Evolutionary conservation across 2,888 invertebrate species (phyloP).

Genomic region (Cotesia congregata): DNA sequence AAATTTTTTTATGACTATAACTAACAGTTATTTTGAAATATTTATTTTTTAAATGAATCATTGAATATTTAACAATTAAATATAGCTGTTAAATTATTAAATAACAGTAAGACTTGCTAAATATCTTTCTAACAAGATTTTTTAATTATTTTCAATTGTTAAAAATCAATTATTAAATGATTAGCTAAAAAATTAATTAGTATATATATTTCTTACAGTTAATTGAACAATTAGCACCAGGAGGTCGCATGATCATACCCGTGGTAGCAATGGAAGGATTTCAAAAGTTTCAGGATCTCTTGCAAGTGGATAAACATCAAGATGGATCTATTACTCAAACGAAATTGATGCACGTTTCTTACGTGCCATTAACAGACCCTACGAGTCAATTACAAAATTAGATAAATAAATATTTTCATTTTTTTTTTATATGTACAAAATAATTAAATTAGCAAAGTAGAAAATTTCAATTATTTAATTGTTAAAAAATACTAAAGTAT

Average conservation of each 20-base stretch:
- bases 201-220: constrained; percentile 72
- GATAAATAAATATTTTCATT: neutral
- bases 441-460: neutral
- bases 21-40: no score
- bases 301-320: constrained; percentile 87
- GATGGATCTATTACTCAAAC: constrained; percentile 84
- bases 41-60: no score
- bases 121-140: no score
- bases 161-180: constrained; percentile 4
- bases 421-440: constrained; percentile 4
- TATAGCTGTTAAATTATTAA: no score
- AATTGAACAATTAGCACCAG: constrained; percentile 88
- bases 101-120: no score
- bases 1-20: no score
- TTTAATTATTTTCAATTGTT: no score
- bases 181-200: neutral
- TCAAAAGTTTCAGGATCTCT: constrained; percentile 73
- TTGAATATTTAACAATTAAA: no score
- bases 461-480: neutral
- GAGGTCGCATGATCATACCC: constrained; percentile 92
- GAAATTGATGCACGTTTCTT: constrained; percentile 94
- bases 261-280: constrained; percentile 90
- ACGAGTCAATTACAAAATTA: constrained; percentile 74
- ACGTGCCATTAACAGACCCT: constrained; percentile 95
- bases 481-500: neutral